Base-by-base conservation (phyloP, 2,113 vertebrate genomes). In the Zosterops lateralis region DNA sequence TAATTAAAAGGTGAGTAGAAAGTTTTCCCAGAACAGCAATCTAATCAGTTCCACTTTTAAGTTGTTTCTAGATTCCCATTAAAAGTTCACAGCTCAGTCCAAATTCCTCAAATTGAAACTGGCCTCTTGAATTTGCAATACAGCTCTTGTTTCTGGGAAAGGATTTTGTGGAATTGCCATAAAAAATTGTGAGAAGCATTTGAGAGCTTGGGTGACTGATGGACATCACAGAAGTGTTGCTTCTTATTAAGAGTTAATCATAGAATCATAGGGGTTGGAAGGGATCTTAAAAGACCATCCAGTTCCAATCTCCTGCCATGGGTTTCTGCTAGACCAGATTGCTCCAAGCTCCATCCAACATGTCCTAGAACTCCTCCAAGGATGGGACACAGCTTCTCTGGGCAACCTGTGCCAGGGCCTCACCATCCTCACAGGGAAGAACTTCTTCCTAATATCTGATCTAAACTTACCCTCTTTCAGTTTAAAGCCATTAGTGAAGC, bases 1-100 rank as follows among this genome's bases (percentile, higher is more conserved):
- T 78, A 66, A 86, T 80, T 93, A 81, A 45, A 48, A 93, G 68
- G 91, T 60, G 44, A 87, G 31, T 7, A 68, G 19, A 32, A 92
- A 83, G 28, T 44, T 44, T 67, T 91, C 84, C 54, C 75, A 79
- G 51, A 88, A 56, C 25, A 92, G 51, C 66, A 90, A 31, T 82
- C 28, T 72, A 72, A 53, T 42, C 45, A 65, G 36, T 73, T 91
- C 12, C n/a, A 17, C 32, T 73, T 71, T 40, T 25, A 70, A 17
- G 34, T 77, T 73, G 66, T 51, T 89, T 76, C 40, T 29, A 42
- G 32, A 47, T 66, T 91, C 26, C 60, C 34, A n/a, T 79, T 92
- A 40, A 42, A 90, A 87, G 50, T 84, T 89, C 53, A 81, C 14
- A 6, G 1, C 24, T 72, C 47, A 32, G 4, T 47, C 16, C 54